These are phyloP conservation scores for Paedocypris sp. DNA, from an alignment of 2,113 vertebrate genomes.

Conservation along the genomic window DNA sequence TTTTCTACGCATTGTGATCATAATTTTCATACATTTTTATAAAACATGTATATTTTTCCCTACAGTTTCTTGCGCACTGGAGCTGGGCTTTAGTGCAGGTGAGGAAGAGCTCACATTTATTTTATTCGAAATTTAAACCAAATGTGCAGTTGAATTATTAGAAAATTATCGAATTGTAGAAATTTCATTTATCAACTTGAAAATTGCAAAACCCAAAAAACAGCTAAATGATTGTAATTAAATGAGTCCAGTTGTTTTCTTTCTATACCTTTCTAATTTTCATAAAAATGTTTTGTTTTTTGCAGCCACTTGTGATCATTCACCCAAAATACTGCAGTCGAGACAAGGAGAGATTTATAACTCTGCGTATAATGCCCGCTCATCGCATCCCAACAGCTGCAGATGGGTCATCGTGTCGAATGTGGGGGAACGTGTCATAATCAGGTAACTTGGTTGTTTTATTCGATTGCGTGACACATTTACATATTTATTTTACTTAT, in stretches of 20 bases:
- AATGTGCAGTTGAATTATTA: too few relatives aligned
- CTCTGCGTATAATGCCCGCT: slow-evolving; percentile 50
- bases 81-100: slow-evolving; percentile 44
- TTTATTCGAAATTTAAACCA: too few relatives aligned
- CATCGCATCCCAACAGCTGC: slow-evolving; percentile 49
- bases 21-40: too few relatives aligned
- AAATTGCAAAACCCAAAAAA: neutral
- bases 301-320: slow-evolving; percentile 50
- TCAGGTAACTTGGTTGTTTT: slow-evolving; percentile 54
- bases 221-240: too few relatives aligned
- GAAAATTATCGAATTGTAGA: too few relatives aligned
- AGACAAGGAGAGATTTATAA: slow-evolving; percentile 55
- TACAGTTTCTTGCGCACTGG: slow-evolving; percentile 44
- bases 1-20: too few relatives aligned
- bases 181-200: too few relatives aligned
- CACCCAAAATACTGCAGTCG: slow-evolving; percentile 44
- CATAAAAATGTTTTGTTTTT: neutral
- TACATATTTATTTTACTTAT: too few relatives aligned
- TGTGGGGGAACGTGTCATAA: slow-evolving; percentile 47
- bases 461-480: too few relatives aligned
- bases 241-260: too few relatives aligned
- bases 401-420: slow-evolving; percentile 55
- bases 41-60: slow-evolving; percentile 17
- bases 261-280: neutral
- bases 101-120: slow-evolving; percentile 15